Evolutionary conservation across 2,113 vertebrate species (phyloP).

Genomic region (Semicossyphus pulcher): DNA sequence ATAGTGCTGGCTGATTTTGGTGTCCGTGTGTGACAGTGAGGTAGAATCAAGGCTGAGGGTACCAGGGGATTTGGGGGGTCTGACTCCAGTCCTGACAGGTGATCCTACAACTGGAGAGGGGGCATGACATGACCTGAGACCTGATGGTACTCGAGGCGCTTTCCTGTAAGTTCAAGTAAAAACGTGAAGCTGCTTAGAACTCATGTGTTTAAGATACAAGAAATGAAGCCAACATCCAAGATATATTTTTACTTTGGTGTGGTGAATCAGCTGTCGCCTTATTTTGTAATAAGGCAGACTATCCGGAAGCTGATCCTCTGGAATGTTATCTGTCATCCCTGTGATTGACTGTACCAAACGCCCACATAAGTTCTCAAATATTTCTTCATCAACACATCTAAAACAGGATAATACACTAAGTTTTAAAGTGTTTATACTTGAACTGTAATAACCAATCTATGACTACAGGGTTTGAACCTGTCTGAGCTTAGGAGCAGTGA

Average conservation of each 20-base stretch:
- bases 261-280: constrained; percentile 4
- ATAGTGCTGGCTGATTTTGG: constrained; percentile 76
- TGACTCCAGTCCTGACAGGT: constrained; percentile 37
- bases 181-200: neutral
- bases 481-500: no score
- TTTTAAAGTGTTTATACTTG: no score
- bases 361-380: neutral
- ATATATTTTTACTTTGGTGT: neutral
- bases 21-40: constrained; percentile 70
- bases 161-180: constrained; percentile 79
- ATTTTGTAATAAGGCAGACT: neutral
- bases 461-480: no score
- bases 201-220: neutral
- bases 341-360: neutral
- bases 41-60: constrained; percentile 47
- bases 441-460: no score
- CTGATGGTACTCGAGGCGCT: constrained; percentile 85
- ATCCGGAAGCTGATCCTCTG: neutral
- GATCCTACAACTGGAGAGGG: constrained; percentile 42
- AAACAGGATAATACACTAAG: no score
- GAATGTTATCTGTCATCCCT: neutral
- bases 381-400: no score
- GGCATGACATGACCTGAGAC: constrained; percentile 70
- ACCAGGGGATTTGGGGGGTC: constrained; percentile 58
- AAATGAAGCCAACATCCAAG: neutral